These are phyloP conservation scores for Squalus acanthias DNA, from an alignment of 2,797 vertebrate genomes.

Conservation along the genomic window DNA sequence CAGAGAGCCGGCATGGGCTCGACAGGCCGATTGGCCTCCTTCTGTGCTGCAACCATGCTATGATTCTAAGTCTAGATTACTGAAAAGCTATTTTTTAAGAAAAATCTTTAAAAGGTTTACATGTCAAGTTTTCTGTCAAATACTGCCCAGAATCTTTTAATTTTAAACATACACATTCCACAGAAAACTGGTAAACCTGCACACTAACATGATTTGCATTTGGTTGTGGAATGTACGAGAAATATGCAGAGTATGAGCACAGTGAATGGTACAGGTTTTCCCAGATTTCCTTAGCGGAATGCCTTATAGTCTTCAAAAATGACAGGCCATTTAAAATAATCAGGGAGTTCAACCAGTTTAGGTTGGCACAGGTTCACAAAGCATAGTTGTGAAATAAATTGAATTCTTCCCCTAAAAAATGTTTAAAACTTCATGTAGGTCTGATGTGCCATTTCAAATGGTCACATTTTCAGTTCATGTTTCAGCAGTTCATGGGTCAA, in stretches of 20 bases:
- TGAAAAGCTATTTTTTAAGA: neutral
- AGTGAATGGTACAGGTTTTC: neutral
- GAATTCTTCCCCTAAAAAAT: neutral
- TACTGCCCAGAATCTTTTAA: neutral
- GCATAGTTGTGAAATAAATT: neutral
- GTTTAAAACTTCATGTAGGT: neutral
- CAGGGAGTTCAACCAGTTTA: slow-evolving; percentile 31
- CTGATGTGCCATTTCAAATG: neutral
- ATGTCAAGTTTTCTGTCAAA: neutral
- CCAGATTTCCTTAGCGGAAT: neutral
- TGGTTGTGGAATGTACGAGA: neutral
- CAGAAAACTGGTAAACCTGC: neutral
- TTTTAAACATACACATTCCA: neutral
- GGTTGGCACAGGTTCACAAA: neutral
- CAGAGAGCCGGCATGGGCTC: no score
- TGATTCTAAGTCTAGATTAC: neutral
- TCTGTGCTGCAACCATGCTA: no score
- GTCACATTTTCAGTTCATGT: neutral
- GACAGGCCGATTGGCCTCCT: no score
- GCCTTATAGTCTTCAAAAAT: neutral
- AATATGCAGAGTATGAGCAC: neutral
- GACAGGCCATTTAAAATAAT: neutral
- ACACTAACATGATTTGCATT: neutral
- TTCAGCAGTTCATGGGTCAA: neutral
- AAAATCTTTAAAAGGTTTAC: neutral